These are phyloP conservation scores for Torymus texanus DNA, from an alignment of 2,888 invertebrate species.

Conservation along the genomic window DNA sequence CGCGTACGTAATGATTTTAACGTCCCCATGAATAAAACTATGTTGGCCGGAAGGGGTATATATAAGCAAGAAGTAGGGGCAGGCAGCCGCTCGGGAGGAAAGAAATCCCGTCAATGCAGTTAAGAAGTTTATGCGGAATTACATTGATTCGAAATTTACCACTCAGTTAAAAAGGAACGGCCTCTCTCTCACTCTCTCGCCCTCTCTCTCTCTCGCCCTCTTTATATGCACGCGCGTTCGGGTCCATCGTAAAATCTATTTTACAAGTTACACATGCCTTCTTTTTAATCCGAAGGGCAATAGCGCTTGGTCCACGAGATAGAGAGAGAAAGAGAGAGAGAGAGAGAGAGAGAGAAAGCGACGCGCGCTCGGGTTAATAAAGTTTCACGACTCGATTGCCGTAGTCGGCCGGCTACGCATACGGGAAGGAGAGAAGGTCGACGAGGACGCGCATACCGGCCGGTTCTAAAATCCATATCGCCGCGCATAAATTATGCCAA, in stretches of 20 bases:
- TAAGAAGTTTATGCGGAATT: conserved; percentile 51
- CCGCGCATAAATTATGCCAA: conserved; percentile 55
- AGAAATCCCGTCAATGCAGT: conserved; percentile 47
- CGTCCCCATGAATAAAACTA: conserved; percentile 37
- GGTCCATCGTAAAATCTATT: conserved; percentile 53
- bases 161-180: conserved; percentile 35
- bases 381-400: conserved; percentile 56
- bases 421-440: neutral
- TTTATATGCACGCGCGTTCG: conserved; percentile 33
- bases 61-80: neutral
- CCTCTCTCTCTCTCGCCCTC: neutral
- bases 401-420: conserved; percentile 19
- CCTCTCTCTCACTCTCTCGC: conserved; percentile 23
- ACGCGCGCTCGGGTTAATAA: conserved; percentile 49
- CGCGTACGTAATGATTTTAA: conserved; percentile 20
- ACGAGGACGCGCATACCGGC: conserved; percentile 21
- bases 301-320: neutral
- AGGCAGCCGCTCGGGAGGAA: neutral
- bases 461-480: conserved; percentile 57
- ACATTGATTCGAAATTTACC: conserved; percentile 55
- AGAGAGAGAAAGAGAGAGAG: too few species aligned
- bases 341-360: too few species aligned
- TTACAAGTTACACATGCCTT: conserved; percentile 50
- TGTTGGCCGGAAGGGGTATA: neutral
- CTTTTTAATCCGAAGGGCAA: conserved; percentile 47